Evolutionary conservation across 2,797 vertebrate genomes (phyloP), one percentile per base, ranked within the genome.

Genomic region (Clarias platycephalus): DNA sequence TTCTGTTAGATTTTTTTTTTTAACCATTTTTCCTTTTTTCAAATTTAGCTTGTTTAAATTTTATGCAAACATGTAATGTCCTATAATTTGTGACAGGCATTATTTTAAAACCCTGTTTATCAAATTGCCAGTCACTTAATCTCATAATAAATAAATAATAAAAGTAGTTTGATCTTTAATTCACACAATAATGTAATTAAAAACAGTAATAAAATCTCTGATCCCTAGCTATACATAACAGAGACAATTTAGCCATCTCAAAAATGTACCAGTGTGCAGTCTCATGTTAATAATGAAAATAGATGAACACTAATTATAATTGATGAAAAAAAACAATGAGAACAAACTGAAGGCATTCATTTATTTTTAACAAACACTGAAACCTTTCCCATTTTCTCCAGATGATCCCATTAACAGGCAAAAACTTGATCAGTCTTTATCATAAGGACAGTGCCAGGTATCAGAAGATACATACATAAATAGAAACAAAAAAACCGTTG

Each of bases 351-450:
- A 93, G 91, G 72, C 92, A 91, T 89, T 87, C 16, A 90, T 93
- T 93, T 94, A 94, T 94, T 95, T 72, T 90, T 88, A 92, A 94
- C 91, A 95, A 93, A 95, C 92, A 92, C 72, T 80, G 86, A 87
- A 91, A 91, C 90, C 90, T 89, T 81, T 83, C 90, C 78, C 26
- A 28, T 37, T 77, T 75, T 82, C 80, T 82, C 55, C 63, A 58
- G 62, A 81, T 88, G 58, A 83, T 85, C 85, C 79, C 63, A 83
- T 66, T 58, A 70, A 83, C 28, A 77, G 58, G 57, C 68, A 76
- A 71, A 53, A 74, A 88, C 60, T 55, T 74, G 49, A 80, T 84
- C 57, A 37, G 81, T 58, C 77, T 80, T 80, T 66, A 86, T 74
- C 72, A 64, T 75, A 79, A 63, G 83, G 79, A 86, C 82, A 81